These are phyloP conservation scores for Mus minutoides DNA, from an alignment of 2,797 vertebrate genomes.

Conservation along the genomic window DNA sequence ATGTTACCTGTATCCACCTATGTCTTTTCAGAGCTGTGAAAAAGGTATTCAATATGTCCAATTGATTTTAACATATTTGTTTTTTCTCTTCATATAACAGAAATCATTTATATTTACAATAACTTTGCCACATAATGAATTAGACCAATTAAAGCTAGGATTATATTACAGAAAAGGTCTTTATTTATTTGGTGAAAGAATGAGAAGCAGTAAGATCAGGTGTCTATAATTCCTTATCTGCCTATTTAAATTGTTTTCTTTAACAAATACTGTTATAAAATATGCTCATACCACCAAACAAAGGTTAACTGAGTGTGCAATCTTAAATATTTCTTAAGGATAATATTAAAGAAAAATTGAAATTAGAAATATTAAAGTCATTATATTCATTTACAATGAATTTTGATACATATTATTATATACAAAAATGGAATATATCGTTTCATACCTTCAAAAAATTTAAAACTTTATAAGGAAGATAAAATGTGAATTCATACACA, in stretches of 20 bases:
- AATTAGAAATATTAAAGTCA: slow-evolving; percentile 19
- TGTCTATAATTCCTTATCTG: neutral
- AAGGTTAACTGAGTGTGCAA: slow-evolving; percentile 10
- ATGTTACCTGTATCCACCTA: neutral
- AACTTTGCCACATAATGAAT: neutral
- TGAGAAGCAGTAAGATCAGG: neutral
- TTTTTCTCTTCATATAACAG: slow-evolving; percentile 42
- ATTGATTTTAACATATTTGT: neutral
- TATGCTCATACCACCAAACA: neutral
- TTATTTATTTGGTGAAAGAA: slow-evolving; percentile 32
- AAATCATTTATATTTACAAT: neutral
- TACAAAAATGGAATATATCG: neutral
- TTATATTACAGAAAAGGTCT: neutral
- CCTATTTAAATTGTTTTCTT: slow-evolving; percentile 38
- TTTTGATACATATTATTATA: neutral
- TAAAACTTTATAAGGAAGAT: neutral
- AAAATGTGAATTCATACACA: neutral
- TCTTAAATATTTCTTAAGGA: neutral
- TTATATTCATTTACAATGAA: neutral
- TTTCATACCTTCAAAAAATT: slow-evolving; percentile 19
- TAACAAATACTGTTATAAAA: slow-evolving; percentile 7
- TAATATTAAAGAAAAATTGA: slow-evolving; percentile 33
- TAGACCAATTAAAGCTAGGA: neutral
- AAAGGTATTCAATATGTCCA: slow-evolving; percentile 16
- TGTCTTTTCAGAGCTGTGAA: neutral